These are phyloP conservation scores for Masticophis lateralis DNA, from an alignment of 2,797 vertebrate species.

Conservation along the genomic window DNA sequence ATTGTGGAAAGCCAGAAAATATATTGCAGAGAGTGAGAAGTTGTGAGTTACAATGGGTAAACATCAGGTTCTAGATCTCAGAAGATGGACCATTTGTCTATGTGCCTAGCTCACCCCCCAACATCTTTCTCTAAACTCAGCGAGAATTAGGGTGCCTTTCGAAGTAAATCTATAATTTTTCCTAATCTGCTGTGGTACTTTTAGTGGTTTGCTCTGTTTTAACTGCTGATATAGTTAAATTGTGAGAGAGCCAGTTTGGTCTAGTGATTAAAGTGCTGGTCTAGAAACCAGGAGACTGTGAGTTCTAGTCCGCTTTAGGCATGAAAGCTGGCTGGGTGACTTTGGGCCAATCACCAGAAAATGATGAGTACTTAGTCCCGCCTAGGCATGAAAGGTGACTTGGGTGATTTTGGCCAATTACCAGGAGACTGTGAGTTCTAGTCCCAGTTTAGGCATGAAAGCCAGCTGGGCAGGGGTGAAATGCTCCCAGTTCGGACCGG, in stretches of 20 bases:
- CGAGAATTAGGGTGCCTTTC: neutral
- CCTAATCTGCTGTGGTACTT: neutral
- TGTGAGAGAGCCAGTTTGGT: neutral
- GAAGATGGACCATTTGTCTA: neutral
- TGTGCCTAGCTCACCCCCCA: neutral
- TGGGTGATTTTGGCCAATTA: neutral
- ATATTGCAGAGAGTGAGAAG: neutral
- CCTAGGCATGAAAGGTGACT: neutral
- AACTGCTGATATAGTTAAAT: neutral
- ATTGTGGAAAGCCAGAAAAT: neutral
- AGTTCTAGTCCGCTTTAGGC: neutral
- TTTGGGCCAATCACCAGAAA: neutral
- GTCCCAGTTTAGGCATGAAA: no score
- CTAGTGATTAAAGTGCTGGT: neutral
- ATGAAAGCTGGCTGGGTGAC: neutral
- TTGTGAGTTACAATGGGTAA: neutral
- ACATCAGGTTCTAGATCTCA: neutral
- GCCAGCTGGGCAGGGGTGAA: no score
- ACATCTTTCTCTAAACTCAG: neutral
- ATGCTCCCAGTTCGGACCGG: no score
- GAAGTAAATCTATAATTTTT: neutral
- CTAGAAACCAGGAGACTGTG: neutral
- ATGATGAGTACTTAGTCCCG: neutral
- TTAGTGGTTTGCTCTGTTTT: neutral
- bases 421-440: no score